Evolutionary conservation across 2,888 invertebrate genomes (phyloP).

Genomic region (Chymomyza amoena): DNA sequence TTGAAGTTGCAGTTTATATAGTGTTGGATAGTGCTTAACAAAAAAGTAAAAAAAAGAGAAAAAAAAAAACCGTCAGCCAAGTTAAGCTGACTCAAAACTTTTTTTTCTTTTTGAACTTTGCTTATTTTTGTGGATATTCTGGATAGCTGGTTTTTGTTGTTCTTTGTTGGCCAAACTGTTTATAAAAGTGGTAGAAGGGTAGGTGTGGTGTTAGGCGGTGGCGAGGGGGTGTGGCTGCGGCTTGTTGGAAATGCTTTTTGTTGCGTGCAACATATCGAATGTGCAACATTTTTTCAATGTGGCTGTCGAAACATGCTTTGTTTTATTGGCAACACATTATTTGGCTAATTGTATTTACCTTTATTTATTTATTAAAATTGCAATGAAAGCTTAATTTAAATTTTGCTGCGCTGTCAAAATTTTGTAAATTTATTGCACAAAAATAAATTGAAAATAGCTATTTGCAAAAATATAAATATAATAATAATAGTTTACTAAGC

Average conservation of each 20-base stretch:
- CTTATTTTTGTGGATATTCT: neutral
- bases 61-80: neutral
- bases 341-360: neutral
- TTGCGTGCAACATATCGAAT: too few relatives aligned
- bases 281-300: neutral
- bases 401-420: neutral
- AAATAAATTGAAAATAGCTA: neutral
- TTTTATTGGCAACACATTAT: neutral
- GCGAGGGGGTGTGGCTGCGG: too few relatives aligned
- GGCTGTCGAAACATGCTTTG: neutral
- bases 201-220: too few relatives aligned
- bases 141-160: neutral
- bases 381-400: neutral
- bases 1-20: neutral
- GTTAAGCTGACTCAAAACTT: neutral
- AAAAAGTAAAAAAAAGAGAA: too few relatives aligned
- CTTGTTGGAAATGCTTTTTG: neutral
- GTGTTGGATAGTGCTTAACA: neutral
- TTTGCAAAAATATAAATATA: too few relatives aligned
- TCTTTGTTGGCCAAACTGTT: neutral
- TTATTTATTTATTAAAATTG: neutral
- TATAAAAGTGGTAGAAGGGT: too few relatives aligned
- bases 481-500: neutral
- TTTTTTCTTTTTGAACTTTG: neutral
- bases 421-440: neutral